These are phyloP conservation scores for Reticulitermes lucifugus DNA, from an alignment of 2,888 invertebrate species.

Conservation along the genomic window DNA sequence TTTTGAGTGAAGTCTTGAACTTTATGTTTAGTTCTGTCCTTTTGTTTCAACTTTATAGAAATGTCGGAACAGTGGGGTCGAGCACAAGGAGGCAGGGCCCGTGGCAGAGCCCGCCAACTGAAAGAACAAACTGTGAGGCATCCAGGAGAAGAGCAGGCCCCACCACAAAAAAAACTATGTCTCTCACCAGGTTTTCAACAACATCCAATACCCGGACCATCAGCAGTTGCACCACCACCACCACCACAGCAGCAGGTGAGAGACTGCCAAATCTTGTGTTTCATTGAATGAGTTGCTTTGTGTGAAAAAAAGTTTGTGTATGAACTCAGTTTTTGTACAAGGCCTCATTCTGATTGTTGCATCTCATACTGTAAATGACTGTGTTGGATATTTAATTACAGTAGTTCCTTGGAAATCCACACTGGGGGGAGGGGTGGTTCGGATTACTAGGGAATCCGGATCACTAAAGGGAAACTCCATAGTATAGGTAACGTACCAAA, in stretches of 20 bases:
- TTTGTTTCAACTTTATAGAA: too few species aligned
- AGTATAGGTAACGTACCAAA: too few species aligned
- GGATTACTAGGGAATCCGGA: too few species aligned
- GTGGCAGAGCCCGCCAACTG: constrained; percentile 36
- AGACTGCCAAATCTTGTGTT: too few species aligned
- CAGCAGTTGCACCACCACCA: too few species aligned
- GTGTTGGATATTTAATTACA: too few species aligned
- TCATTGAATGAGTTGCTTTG: not conserved
- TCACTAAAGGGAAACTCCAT: too few species aligned
- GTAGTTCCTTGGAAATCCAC: too few species aligned
- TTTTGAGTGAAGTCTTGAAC: too few species aligned
- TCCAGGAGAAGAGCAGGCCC: not conserved
- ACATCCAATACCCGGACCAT: not conserved
- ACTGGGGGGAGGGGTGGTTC: too few species aligned
- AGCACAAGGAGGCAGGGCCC: constrained; percentile 38
- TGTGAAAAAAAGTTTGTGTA: not conserved
- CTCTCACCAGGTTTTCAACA: constrained; percentile 10
- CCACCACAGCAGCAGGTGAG: constrained; percentile 28
- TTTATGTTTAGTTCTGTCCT: too few species aligned
- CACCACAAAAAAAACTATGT: not conserved
- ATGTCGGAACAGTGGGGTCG: constrained; percentile 52
- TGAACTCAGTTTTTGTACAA: not conserved
- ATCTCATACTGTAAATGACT: not conserved
- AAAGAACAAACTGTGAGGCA: constrained; percentile 2
- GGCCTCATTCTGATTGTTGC: not conserved